Evolutionary conservation across 2,888 invertebrate species (phyloP), one percentile per base, ranked within the genome.

Genomic region (Leptopilina drosophilae): DNA sequence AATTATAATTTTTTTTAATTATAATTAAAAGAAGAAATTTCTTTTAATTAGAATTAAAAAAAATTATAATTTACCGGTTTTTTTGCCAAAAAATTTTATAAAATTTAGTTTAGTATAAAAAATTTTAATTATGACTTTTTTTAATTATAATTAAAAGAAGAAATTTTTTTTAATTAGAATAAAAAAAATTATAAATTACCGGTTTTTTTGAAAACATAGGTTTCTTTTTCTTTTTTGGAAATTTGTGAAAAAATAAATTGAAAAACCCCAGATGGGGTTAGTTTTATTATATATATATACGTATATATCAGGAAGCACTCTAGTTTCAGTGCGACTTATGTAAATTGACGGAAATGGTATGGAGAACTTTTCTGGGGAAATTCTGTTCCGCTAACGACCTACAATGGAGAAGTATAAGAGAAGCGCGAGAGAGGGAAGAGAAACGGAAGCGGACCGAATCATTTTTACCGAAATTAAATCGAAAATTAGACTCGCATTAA

Each of bases 391-490:
- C 56, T 73, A 73, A 73, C 73, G 73, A 73, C 73, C 33, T 73
- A 73, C 73, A 79, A 33, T 33, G 33, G 33, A 33, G 33, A 33
- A 33, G 33, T 33, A 33, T 33, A 42, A 53, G 76, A 78, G 77
- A 62, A 65, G 67, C 73, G 59, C 64, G 78, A 67, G 62, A 80
- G 46, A 49, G 46, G 4, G 59, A 53, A 59, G 78, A 62, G 77
- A 59, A 73, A 73, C 62, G 82, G 78, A 78, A 75, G 80, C 76
- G 79, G 85, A 84, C 85, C 83, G 87, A 87, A 90, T 89, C 86
- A 90, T 90, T 90, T 90, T 90, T 90, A 90, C 89, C 88, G 90
- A 90, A 90, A 90, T 90, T 90, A 90, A 90, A 90, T 90, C 90
- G 90, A 90, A 90, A 90, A 90, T 90, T 90, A 90, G 88, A 89